Evolutionary conservation across 1,140 invertebrate species (phyloP), one percentile per base, ranked within the genome.

Genomic region (Macrobrachium nipponense): DNA sequence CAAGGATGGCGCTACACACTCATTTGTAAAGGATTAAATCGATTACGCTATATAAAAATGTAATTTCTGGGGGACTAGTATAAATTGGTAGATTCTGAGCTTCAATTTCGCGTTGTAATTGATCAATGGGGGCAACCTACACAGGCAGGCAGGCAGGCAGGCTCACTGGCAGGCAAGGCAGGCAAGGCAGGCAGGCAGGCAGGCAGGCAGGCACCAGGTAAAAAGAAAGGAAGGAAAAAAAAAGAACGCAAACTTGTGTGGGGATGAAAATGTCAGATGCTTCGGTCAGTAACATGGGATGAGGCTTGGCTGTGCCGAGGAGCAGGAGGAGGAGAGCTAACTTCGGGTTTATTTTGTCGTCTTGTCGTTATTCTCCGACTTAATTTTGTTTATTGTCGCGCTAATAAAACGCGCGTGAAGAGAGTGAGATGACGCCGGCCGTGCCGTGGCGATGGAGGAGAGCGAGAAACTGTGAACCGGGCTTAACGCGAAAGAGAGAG

Each of bases 11-110:
- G 59, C 64, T 80, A 80, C 76, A 51, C 83, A 86, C 83, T 86
- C 83, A 80, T 86, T 86, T 86, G 83, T 86, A 86, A 80, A 80
- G 83, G 83, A 80, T 86, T 86, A 86, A 61, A 36, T n/a, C 59
- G 76, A 73, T 86, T 86, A 80, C 44, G 66, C 76, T 72, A 86
- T 79, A 86, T 86, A 86, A 86, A 86, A 86, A 72, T 80, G 83
- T 86, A 86, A 86, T 86, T 86, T 86, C 83, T 86, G 83, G 75
- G 83, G 83, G 83, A 73, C 75, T 70, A 79, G 83, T 78, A 86
- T 86, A 86, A 86, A 86, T 86, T 86, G 83, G 83, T 66, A 86
- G 77, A 36, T 66, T 86, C 83, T 86, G 73, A 80, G 83, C 83
- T 86, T 86, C 83, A 79, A 80, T 86, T 80, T 80, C 83, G n/a